Evolutionary conservation across 1,140 invertebrate species (phyloP).

Genomic region (Zeugodacus cucurbitae): DNA sequence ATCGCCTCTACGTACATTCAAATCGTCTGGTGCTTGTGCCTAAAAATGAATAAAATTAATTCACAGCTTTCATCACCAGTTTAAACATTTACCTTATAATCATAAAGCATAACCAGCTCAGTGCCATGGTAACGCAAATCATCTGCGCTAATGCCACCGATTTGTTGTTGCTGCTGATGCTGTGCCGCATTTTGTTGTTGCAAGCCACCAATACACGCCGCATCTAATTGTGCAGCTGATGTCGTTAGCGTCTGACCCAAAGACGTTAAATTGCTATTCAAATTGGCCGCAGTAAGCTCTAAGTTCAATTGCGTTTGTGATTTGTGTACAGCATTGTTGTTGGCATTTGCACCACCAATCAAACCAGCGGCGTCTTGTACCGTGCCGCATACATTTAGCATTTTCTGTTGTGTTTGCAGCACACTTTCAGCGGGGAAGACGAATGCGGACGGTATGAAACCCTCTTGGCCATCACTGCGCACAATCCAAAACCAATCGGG

Average conservation of each 20-base stretch:
- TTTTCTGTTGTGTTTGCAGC: slow-evolving; percentile 70
- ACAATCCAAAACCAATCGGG: slow-evolving; percentile 97
- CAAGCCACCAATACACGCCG: slow-evolving; percentile 48
- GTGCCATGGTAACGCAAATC: slow-evolving; percentile 80
- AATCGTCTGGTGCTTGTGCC: slow-evolving; percentile 91
- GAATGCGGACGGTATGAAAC: slow-evolving; percentile 95
- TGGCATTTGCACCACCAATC: not conserved
- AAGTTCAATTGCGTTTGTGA: slow-evolving; percentile 37
- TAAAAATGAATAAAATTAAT: slow-evolving; percentile 50
- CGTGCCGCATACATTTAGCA: slow-evolving; percentile 41
- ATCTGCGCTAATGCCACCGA: slow-evolving; percentile 64
- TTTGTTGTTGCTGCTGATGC: slow-evolving; percentile 55
- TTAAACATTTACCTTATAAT: slow-evolving; percentile 79
- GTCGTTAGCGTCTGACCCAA: slow-evolving; percentile 41
- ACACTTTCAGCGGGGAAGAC: slow-evolving; percentile 89
- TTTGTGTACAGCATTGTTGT: slow-evolving; percentile 41
- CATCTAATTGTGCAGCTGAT: slow-evolving; percentile 48
- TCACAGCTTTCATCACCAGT: not conserved
- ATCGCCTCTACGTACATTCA: slow-evolving; percentile 88
- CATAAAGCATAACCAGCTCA: slow-evolving; percentile 92
- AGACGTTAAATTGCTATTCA: slow-evolving; percentile 53
- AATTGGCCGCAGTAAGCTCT: slow-evolving; percentile 46
- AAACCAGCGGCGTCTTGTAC: not conserved
- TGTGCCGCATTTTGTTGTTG: slow-evolving; percentile 44
- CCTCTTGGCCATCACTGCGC: slow-evolving; percentile 90